These are phyloP conservation scores for Eremobia ochroleuca DNA, from an alignment of 2,888 invertebrate genomes.

Conservation along the genomic window DNA sequence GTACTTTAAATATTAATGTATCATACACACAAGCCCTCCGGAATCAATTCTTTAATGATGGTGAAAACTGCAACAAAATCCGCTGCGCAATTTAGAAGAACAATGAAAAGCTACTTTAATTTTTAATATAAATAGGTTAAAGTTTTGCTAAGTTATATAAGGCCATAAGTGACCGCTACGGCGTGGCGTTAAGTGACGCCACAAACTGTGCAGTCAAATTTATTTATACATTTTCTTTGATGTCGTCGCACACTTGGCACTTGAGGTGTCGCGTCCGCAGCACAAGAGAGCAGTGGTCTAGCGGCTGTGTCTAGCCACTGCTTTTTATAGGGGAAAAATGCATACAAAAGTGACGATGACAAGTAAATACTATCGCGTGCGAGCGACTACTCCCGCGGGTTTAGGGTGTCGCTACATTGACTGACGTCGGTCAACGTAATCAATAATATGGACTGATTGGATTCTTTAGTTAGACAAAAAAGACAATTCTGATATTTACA, in stretches of 20 bases:
- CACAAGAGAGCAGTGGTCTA: conserved; percentile 30
- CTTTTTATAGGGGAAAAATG: neutral
- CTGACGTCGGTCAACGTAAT: neutral
- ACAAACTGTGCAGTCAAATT: conserved; percentile 21
- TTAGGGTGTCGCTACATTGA: neutral
- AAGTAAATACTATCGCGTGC: neutral
- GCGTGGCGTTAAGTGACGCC: neutral
- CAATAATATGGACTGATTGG: neutral
- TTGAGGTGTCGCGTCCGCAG: conserved; percentile 32
- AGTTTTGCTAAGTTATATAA: neutral
- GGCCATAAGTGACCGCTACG: neutral
- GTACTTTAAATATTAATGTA: neutral
- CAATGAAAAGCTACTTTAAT: too few relatives aligned
- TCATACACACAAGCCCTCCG: neutral
- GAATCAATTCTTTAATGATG: neutral
- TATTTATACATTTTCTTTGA: conserved; percentile 47
- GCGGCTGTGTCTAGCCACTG: neutral
- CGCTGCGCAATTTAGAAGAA: neutral
- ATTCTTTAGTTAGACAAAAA: too few relatives aligned
- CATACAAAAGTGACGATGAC: neutral
- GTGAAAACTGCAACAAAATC: neutral
- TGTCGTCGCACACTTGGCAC: conserved; percentile 28
- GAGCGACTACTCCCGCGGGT: neutral
- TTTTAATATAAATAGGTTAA: neutral
- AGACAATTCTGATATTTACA: too few relatives aligned